Conservation (phyloP, 2,888 invertebrate genomes). For the Tillus elongatus region DNA sequence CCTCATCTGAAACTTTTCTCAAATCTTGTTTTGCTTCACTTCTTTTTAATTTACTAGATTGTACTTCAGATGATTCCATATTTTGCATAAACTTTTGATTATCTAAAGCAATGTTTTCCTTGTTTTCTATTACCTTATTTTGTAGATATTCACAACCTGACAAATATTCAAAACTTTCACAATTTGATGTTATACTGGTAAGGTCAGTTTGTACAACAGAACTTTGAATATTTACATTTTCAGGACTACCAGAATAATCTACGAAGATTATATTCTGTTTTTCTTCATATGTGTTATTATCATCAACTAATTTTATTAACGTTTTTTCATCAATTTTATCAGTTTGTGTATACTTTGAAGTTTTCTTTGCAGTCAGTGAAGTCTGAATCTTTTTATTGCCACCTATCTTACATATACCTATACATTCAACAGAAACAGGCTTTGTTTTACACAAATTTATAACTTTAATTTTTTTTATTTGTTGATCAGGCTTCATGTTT, state of each 20-base stretch:
- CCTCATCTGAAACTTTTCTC: conserved; percentile 10
- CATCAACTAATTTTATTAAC: neutral
- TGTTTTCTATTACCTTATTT: no score
- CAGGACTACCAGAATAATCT: conserved; percentile 16
- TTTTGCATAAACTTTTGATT: conserved; percentile 6
- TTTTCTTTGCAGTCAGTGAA: conserved; percentile 6
- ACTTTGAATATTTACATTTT: conserved; percentile 10
- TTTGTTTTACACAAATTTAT: conserved; percentile 28
- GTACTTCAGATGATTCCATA: conserved; percentile 11
- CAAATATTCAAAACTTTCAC: conserved; percentile 61
- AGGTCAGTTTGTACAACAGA: conserved; percentile 21
- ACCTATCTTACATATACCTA: conserved; percentile 11
- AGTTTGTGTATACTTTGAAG: neutral
- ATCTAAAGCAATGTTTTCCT: conserved; percentile 8
- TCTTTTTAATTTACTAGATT: conserved; percentile 6
- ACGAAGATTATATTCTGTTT: conserved; percentile 19
- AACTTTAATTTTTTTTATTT: conserved; percentile 20
- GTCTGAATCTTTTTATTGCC: conserved; percentile 17
- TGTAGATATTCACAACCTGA: conserved; percentile 41
- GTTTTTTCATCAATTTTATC: neutral
- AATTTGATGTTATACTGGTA: conserved; percentile 37
- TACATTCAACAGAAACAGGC: conserved; percentile 30
- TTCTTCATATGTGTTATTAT: neutral
- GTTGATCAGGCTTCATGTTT: conserved; percentile 3
- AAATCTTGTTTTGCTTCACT: conserved; percentile 14